Evolutionary conservation across 2,113 vertebrate species (phyloP), one percentile per base, ranked within the genome.

Genomic region (Sterrhoptilus dennistouni): DNA sequence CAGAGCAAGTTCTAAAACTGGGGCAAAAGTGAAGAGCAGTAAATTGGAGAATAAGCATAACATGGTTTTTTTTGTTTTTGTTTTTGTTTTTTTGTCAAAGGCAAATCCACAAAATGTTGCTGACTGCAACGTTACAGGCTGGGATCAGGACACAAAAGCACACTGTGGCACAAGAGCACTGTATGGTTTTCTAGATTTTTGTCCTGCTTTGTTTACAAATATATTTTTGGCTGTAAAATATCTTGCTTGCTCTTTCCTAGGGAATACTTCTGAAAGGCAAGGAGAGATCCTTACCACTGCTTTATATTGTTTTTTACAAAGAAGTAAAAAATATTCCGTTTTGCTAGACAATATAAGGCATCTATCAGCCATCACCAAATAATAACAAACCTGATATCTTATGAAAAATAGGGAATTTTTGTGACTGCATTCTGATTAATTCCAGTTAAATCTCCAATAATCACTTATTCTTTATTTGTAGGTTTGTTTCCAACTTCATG

Each of bases 181-280:
- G 12, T 19, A 24, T 1, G 4, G 3, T 40, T 95, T 61, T 71
- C 60, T 61, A 50, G 22, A 28, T 21, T 79, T 71, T 91, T 89
- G 5, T 76, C 65, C 44, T 49, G 11, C 3, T 78, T 85, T 59
- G 38, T 87, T 70, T 31, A 13, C 12, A 88, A 60, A 66, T 52
- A 7, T 2, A 5, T 38, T 61, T 50, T 71, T 82, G 8, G 3
- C 17, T 83, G 16, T 13, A 42, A 79, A 81, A 25, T n/a, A 47
- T 9, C 5, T 87, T 76, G 5, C 3, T 15, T 0, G 0, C 5
- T 56, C 18, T 63, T 77, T 84, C 18, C 14, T 45, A 18, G 11
- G 15, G 40, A 57, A 2, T 3, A 28, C 14, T 91, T 66, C 31
- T 69, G 40, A 83, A 87, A 77, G 38, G 6, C 25, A 86, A 29